Percentiles rank a stretch among this genome's conserved stretches.
Evolutionary conservation across 35 echinoderm and acorn worm species (phyloP).

Genomic region (Anneissia japonica): DNA sequence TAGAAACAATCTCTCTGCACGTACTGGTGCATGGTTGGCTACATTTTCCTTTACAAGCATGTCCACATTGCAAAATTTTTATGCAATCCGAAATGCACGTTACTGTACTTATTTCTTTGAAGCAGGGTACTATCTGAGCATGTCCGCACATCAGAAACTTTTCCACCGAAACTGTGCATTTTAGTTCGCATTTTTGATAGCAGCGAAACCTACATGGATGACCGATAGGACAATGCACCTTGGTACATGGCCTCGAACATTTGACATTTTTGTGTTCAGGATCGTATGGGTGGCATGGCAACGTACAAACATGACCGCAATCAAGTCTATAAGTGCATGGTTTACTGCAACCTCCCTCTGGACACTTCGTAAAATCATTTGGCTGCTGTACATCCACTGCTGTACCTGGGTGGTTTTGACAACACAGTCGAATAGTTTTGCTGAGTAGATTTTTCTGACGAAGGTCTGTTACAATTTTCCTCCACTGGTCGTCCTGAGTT

Average conservation of each 20-base stretch:
- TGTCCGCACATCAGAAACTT: slow-evolving; percentile 22
- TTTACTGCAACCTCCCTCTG: slow-evolving; percentile 74
- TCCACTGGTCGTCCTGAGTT: slow-evolving; percentile 47
- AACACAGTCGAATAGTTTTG: slow-evolving; percentile 32
- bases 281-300: slow-evolving; percentile 71
- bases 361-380: slow-evolving; percentile 55
- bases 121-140: slow-evolving; percentile 20
- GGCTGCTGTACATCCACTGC: slow-evolving; percentile 6
- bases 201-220: slow-evolving; percentile 52
- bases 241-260: slow-evolving; percentile 57
- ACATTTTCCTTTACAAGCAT: slow-evolving; percentile 10
- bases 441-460: slow-evolving; percentile 20
- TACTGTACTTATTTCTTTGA: neutral
- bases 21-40: slow-evolving; percentile 12
- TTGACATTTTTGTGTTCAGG: slow-evolving; percentile 53
- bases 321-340: slow-evolving; percentile 51
- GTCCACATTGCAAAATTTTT: slow-evolving; percentile 20
- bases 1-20: neutral
- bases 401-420: slow-evolving; percentile 64
- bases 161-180: slow-evolving; percentile 11
- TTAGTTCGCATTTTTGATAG: slow-evolving; percentile 21
- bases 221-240: neutral
- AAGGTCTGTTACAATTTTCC: slow-evolving; percentile 35
- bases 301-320: slow-evolving; percentile 69
- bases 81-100: neutral